Evolutionary conservation across 1,140 invertebrate species (phyloP), one percentile per base, ranked within the genome.

Genomic region (Calycopis cecrops): DNA sequence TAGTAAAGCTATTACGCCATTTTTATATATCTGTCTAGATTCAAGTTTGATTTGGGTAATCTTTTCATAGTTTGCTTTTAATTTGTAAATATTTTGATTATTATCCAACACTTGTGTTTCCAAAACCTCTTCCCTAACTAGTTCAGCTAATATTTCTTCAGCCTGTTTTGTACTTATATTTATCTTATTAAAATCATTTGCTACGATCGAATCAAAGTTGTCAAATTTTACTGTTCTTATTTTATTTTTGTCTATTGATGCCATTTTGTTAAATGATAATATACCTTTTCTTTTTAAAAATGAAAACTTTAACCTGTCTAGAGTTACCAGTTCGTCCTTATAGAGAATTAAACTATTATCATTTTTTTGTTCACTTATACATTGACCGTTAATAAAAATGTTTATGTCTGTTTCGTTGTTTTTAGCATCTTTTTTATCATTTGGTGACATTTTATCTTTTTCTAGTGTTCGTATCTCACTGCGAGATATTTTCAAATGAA

Each of bases 191-290:
- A 54, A 54, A 54, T 54, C 52, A 0, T 54, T 14, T 6, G 34
- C 9, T 35, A 21, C 8, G 17, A 54, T 34, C 0, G 52, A 54
- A 42, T 54, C 52, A 35, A 9, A 44, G 14, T 34, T 4, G 3
- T 33, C 12, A 47, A 54, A 54, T 34, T 16, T 47, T n/a, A 33
- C 40, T n/a, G 21, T 12, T 0, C 16, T 33, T 35, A 42, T 54
- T 47, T 54, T 54, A 7, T 12, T 54, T 35, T 44, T 10, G 44
- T 54, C 40, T 7, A 54, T 47, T 14, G 8, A 35, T 8, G 52
- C 52, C 16, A 17, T 54, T 47, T 54, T 54, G n/a, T 54, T 47
- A 54, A 44, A 54, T 11, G 40, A 44, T 4, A 54, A 18, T 10
- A 34, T 16, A 11, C 28, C 28, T 44, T 35, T 21, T 40, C 34